These are phyloP conservation scores for Scalopus aquaticus DNA, from an alignment of 2,113 vertebrate genomes.

Conservation along the genomic window DNA sequence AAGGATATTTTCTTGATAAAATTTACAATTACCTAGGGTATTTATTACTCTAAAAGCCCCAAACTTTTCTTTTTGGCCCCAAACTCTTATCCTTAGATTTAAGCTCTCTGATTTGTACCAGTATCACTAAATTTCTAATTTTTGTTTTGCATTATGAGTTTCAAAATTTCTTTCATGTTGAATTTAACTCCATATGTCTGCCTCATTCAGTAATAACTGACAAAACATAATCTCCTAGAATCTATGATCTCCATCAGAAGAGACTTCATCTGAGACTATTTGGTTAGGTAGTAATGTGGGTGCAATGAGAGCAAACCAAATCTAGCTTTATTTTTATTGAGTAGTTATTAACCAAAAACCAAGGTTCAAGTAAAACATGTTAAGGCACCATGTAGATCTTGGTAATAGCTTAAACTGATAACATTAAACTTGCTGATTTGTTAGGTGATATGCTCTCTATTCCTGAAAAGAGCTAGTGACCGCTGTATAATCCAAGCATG, in stretches of 20 bases:
- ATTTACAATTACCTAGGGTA: neutral
- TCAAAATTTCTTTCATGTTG: conserved; percentile 42
- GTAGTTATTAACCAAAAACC: neutral
- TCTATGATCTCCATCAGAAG: neutral
- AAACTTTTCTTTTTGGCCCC: neutral
- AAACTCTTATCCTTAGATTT: neutral
- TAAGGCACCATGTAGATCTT: conserved; percentile 1
- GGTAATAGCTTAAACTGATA: conserved; percentile 12
- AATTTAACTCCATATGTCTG: conserved; percentile 19
- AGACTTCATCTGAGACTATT: neutral
- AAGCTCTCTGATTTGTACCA: neutral
- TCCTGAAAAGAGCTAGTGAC: neutral
- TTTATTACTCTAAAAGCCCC: neutral
- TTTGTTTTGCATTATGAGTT: neutral
- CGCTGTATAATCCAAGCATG: neutral
- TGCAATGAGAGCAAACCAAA: neutral
- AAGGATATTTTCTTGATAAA: conserved; percentile 38
- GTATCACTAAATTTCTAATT: neutral
- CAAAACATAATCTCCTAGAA: conserved; percentile 26
- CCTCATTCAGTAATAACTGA: neutral
- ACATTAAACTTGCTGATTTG: conserved; percentile 11
- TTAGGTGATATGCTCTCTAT: neutral
- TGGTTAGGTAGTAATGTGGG: neutral
- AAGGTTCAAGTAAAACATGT: conserved; percentile 9
- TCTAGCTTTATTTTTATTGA: conserved; percentile 4